phyloP scores from a whole-genome alignment of 1,140 invertebrate species.

The Episyrphus balteatus region DNA sequence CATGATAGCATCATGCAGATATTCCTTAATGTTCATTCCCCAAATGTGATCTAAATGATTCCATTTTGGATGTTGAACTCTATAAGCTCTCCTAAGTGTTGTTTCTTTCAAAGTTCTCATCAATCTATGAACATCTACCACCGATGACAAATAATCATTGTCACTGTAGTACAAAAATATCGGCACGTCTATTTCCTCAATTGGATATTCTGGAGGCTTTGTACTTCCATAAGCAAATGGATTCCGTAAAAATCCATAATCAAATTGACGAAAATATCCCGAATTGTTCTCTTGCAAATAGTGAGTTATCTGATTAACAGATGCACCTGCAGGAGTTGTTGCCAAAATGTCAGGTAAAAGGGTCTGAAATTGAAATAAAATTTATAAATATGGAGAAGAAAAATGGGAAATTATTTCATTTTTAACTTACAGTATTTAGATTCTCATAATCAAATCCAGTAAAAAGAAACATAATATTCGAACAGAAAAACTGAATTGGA shows the following conservation, averaged over 20 bases:
- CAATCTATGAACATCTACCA: constrained; percentile 49
- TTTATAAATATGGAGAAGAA: background rate
- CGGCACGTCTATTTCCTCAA: constrained; percentile 48
- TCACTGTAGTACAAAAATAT: constrained; percentile 47
- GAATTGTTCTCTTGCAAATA: constrained; percentile 38
- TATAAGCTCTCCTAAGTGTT: constrained; percentile 15
- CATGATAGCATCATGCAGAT: constrained; percentile 42
- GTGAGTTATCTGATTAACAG: constrained; percentile 39
- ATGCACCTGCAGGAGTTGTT: constrained; percentile 42
- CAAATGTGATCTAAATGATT: constrained; percentile 63
- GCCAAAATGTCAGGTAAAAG: constrained; percentile 37
- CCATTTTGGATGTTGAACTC: constrained; percentile 47
- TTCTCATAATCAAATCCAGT: constrained; percentile 39
- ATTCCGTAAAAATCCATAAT: constrained; percentile 40
- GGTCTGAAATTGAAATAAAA: constrained; percentile 12
- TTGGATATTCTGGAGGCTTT: constrained; percentile 42
- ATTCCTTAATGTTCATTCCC: constrained; percentile 44
- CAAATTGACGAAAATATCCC: constrained; percentile 32
- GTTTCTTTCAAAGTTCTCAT: constrained; percentile 14
- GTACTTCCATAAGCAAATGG: constrained; percentile 36
- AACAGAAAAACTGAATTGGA: constrained; percentile 39
- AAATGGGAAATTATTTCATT: background rate
- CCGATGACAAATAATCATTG: constrained; percentile 45
- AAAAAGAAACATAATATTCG: constrained; percentile 43
- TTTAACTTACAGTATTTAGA: constrained; percentile 14